These are phyloP conservation scores for Myanophis thanlyinensis DNA, from an alignment of 2,113 vertebrate genomes.

Conservation along the genomic window DNA sequence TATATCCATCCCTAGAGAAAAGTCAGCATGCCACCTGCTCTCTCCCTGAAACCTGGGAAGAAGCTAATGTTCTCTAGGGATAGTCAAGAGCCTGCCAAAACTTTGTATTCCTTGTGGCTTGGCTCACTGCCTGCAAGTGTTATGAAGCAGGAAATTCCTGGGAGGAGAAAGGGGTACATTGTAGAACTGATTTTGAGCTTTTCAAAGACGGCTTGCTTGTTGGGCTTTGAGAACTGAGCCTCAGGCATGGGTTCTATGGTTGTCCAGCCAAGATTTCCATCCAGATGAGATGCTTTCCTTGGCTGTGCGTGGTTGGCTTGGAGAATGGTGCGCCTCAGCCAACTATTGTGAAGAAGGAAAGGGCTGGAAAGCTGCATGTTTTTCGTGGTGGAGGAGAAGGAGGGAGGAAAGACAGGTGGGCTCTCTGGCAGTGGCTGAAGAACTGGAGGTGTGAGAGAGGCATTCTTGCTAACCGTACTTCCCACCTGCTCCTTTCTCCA, in stretches of 20 bases:
- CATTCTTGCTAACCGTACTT: neutral
- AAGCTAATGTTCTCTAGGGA: slow-evolving; percentile 35
- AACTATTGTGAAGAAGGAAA: neutral
- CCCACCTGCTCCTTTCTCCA: neutral
- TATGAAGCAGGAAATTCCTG: slow-evolving; percentile 47
- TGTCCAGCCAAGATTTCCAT: neutral
- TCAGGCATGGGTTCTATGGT: too few relatives aligned
- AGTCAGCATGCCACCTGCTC: neutral
- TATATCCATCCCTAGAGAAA: neutral
- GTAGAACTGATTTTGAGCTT: slow-evolving; percentile 30
- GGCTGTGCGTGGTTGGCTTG: neutral
- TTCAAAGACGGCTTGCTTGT: slow-evolving; percentile 1
- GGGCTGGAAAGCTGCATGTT: neutral
- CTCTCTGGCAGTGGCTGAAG: neutral
- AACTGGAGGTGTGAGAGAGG: neutral
- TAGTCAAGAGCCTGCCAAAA: slow-evolving; percentile 35
- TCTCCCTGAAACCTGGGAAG: neutral
- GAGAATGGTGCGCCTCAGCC: too few relatives aligned
- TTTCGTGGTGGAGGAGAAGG: neutral
- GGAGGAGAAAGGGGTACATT: slow-evolving; percentile 35
- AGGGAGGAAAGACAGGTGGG: neutral
- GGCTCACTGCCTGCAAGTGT: slow-evolving; percentile 35
- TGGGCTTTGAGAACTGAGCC: slow-evolving; percentile 28
- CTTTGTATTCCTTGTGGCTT: slow-evolving; percentile 37
- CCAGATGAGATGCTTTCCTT: neutral